Evolutionary conservation across 2,797 vertebrate species (phyloP), one percentile per base, ranked within the genome.

Genomic region (Arrhamphus sclerolepis): DNA sequence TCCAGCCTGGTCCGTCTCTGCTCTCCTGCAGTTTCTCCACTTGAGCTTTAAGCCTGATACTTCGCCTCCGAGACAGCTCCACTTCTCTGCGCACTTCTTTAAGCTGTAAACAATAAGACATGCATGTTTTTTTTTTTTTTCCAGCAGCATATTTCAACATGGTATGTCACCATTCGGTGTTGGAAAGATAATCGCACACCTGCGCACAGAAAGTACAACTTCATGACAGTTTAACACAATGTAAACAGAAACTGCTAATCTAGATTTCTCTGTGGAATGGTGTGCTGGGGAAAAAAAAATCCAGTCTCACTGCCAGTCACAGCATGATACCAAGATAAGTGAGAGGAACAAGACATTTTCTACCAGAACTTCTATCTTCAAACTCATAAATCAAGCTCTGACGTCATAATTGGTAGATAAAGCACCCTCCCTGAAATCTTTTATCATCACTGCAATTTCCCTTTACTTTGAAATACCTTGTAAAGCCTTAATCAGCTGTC

Each of bases 51-150:
- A 94, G 82, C 59, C 34, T 91, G 50, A 93, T 85, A 58, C 92
- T 94, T 11, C 92, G 81, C 18, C 63, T 85, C 3, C 92, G 86
- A 20, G 92, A 92, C 51, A 93, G 72, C 68, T 88, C 89, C 77
- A 94, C 92, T 49, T 94, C 93, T 41, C 87, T 78, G 34, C 91
- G 89, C 21, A 93, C 91, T 46, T 93, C 92, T 28, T 90, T 92
- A 1, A 94, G 80, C 93, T 94, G 56, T 17, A 71, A 18, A 62
- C 17, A 63, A 29, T 1, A 26, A 7, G 14, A 48, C 16, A 39
- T 2, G 22, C n/a, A n/a, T n/a, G n/a, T n/a, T n/a, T n/a, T n/a
- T n/a, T n/a, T n/a, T n/a, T n/a, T n/a, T n/a, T n/a, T n/a, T n/a
- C n/a, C n/a, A n/a, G n/a, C n/a, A n/a, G n/a, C n/a, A 26, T 18